phyloP scores from a whole-genome alignment of 2,113 vertebrate species.

The Origma solitaria region DNA sequence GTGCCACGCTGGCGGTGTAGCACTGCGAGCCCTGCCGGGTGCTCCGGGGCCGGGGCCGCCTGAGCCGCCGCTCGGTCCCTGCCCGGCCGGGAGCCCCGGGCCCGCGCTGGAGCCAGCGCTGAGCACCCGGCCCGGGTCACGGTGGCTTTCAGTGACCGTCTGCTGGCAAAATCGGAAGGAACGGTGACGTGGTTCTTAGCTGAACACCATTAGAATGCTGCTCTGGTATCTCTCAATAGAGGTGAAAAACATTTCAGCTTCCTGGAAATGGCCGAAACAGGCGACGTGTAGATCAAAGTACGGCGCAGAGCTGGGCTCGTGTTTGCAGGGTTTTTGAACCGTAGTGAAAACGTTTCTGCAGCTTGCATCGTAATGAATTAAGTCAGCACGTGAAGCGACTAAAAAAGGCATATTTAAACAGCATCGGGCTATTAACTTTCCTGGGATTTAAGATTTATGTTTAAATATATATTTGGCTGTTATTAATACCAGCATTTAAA shows the following conservation, averaged over 20 bases:
- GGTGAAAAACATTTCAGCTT: neutral
- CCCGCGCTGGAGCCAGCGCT: neutral
- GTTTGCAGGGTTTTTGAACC: neutral
- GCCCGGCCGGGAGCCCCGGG: neutral
- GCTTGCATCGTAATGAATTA: conserved; percentile 23
- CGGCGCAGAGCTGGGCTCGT: neutral
- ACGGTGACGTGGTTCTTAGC: neutral
- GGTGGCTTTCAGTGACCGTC: neutral
- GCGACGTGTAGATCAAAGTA: conserved; percentile 21
- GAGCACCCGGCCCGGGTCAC: neutral
- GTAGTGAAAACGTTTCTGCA: neutral
- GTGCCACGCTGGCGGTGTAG: neutral
- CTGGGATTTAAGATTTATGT: neutral
- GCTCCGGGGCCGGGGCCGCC: neutral
- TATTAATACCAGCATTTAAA: neutral
- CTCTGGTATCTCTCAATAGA: conserved; percentile 20
- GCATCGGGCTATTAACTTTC: neutral
- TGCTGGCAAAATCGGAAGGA: neutral
- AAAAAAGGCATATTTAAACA: neutral
- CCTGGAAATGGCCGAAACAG: conserved; percentile 42
- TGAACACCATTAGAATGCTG: neutral
- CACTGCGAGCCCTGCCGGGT: neutral
- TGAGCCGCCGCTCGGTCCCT: neutral
- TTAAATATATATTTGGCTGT: neutral
- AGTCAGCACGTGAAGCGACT: neutral